A percentile compares a stretch with the other conserved stretches of the same genome.
Conservation (phyloP, 2,888 invertebrate species). For the Acholoe squamosa region DNA sequence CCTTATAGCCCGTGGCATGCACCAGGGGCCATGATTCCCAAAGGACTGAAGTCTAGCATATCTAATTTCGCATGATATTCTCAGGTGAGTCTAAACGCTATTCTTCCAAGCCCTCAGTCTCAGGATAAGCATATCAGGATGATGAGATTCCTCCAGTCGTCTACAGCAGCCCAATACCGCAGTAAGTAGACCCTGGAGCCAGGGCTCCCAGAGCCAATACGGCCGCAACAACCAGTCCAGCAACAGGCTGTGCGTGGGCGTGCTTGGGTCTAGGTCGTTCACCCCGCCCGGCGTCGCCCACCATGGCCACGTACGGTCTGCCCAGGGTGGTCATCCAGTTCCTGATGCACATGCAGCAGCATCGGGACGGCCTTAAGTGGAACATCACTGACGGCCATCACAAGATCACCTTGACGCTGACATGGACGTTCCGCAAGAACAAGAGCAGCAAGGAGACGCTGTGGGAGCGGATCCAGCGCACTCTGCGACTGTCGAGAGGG, state of each 20-base stretch:
- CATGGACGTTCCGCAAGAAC: conserved; percentile 70
- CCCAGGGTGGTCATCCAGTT: conserved; percentile 63
- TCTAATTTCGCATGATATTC: conserved; percentile 2
- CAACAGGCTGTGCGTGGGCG: not conserved
- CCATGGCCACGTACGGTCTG: conserved; percentile 66
- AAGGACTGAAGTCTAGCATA: not conserved
- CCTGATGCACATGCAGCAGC: conserved; percentile 71
- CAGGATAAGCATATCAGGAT: conserved; percentile 37
- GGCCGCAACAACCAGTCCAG: conserved; percentile 16
- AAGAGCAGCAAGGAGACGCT: conserved; percentile 63
- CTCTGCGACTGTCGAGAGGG: conserved; percentile 64
- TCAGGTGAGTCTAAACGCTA: not conserved
- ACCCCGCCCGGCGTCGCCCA: not conserved
- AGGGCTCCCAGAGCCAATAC: not conserved
- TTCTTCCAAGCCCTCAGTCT: conserved; percentile 25
- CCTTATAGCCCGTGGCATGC: not conserved
- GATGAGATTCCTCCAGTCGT: conserved; percentile 19
- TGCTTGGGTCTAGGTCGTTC: not conserved
- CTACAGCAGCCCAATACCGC: not conserved
- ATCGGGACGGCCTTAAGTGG: conserved; percentile 72
- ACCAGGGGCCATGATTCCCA: conserved; percentile 3
- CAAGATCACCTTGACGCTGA: conserved; percentile 72
- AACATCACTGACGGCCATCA: conserved; percentile 70
- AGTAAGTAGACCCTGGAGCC: not conserved
- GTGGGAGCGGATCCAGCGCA: conserved; percentile 68